Percentiles rank a stretch among this genome's conserved stretches.
phyloP scores from a whole-genome alignment of 2,888 invertebrate species.

The Allacma fusca region DNA sequence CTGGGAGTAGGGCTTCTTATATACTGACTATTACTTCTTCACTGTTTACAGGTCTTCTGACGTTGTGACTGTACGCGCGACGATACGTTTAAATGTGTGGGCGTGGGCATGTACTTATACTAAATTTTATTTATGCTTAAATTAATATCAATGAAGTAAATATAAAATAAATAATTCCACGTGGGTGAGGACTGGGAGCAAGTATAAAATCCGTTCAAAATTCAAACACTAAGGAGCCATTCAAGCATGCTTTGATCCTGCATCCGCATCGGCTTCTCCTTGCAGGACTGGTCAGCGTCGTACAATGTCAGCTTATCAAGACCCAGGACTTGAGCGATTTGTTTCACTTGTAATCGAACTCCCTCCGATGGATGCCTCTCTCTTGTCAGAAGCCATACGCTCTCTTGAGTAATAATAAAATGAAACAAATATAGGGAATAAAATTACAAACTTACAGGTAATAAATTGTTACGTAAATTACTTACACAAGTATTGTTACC shows the following conservation, averaged over 20 bases:
- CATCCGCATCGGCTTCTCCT: conserved; percentile 55
- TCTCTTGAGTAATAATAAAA: conserved; percentile 62
- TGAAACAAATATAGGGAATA: background rate
- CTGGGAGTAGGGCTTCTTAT: too few relatives aligned
- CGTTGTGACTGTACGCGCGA: too few relatives aligned
- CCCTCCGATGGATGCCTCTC: conserved; percentile 69
- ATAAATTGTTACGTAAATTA: background rate
- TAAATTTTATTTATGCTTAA: too few relatives aligned
- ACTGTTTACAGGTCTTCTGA: too few relatives aligned
- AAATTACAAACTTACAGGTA: background rate
- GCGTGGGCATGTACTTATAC: too few relatives aligned
- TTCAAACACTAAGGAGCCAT: conserved; percentile 2
- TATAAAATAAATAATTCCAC: too few relatives aligned
- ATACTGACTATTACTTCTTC: too few relatives aligned
- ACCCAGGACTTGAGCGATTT: conserved; percentile 57
- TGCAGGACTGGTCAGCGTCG: conserved; percentile 58
- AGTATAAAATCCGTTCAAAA: too few relatives aligned
- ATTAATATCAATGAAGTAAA: too few relatives aligned
- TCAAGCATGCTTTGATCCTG: background rate
- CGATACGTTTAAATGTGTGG: too few relatives aligned
- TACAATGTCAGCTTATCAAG: conserved; percentile 59
- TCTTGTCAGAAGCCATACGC: conserved; percentile 73
- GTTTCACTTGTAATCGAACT: conserved; percentile 69
- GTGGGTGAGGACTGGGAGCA: too few relatives aligned
- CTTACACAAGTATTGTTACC: too few relatives aligned